Conservation (phyloP, 2,113 vertebrate species). For the Xenopus laevis region DNA sequence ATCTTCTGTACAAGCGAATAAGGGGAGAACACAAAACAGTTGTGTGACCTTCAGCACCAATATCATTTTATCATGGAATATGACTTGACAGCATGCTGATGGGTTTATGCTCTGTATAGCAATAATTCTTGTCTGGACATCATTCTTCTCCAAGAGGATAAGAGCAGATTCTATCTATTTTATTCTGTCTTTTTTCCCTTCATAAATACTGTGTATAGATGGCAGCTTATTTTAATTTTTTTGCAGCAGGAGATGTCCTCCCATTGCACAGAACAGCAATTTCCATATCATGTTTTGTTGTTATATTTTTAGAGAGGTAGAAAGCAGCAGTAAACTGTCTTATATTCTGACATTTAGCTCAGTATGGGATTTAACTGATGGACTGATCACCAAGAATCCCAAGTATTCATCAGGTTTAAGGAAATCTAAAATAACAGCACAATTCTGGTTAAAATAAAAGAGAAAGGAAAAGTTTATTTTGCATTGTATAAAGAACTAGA, state of each 20-base stretch:
- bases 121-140: slow-evolving; percentile 40
- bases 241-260: neutral
- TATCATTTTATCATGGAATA: slow-evolving; percentile 37
- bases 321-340: neutral
- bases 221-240: neutral
- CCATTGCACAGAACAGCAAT: neutral
- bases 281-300: neutral
- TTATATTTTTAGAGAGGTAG: neutral
- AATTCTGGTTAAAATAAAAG: too few species aligned
- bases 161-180: slow-evolving; percentile 29
- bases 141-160: slow-evolving; percentile 30
- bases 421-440: too few species aligned
- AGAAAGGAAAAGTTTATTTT: too few species aligned
- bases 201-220: slow-evolving; percentile 18
- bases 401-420: too few species aligned
- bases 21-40: slow-evolving; percentile 42
- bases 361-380: neutral
- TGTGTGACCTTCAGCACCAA: slow-evolving; percentile 43
- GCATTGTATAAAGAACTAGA: too few species aligned
- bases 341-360: neutral
- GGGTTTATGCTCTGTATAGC: slow-evolving; percentile 37
- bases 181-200: slow-evolving; percentile 13
- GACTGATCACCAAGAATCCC: too few species aligned
- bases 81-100: slow-evolving; percentile 40
- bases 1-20: slow-evolving; percentile 34